Base-by-base conservation (phyloP, 2,888 invertebrate genomes). In the Chalcosyrphus nemorum region DNA sequence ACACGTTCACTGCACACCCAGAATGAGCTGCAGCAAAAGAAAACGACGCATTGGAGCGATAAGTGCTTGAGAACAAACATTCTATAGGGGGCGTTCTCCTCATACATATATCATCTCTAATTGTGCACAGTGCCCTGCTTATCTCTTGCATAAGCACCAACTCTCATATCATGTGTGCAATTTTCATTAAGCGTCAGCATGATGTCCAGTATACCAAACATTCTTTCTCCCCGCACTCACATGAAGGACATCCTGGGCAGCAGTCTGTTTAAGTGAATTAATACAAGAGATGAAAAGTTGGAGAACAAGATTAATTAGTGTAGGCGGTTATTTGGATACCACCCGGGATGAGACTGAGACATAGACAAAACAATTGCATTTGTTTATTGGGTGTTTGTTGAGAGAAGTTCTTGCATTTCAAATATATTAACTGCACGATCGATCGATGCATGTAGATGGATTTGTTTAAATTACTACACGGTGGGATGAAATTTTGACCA, bases 281-380 rank as follows among this genome's bases (percentile, higher is more conserved):
- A 72, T 32, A 7, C 43, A 32, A 52, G 72, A 47, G 47, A 74
- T 68, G 54, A 43, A 43, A 57, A 74, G 27, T 43, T 54, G 63
- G 7, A 24, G 7, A 24, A 24, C 57, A 29, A 77, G 71, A 81
- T 52, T 71, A 71, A 71, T 71, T 71, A 71, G 59, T 50, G 71
- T 68, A 50, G 77, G 77, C 65, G 65, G 57, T 81, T 81, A 77
- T 77, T 77, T 66, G 41, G 77, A 77, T 76, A 76, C 76, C 77
- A 81, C 81, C 77, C 70, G 77, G 29, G 24, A 15, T 38, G 24
- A 29, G 15, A 50, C 35, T 41, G 38, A 63, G 29, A 35, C 35
- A n/a, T 35, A 65, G 45, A 65, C 61, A 54, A 47, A 66, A 66
- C 57, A 57, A 50, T 59, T 17, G 59, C 52, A 17, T 41, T 32